A percentile compares a stretch with the other conserved stretches of the same genome.
Evolutionary conservation across 1,140 invertebrate genomes (phyloP).

Genomic region (Drosophila dunni): DNA sequence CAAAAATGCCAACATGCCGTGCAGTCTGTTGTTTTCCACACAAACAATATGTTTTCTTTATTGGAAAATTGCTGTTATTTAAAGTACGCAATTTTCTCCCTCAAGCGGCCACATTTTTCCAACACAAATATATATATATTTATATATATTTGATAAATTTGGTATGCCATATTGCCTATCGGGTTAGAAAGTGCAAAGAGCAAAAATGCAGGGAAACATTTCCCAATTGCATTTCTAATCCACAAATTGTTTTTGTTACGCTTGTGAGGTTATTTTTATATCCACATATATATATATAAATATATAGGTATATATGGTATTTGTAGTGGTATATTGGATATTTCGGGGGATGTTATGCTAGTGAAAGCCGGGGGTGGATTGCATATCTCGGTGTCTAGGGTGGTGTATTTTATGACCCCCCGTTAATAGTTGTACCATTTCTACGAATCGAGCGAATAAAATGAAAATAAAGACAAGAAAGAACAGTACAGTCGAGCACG

Average conservation of each 20-base stretch:
- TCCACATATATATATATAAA: conserved; percentile 12
- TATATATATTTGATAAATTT: not conserved
- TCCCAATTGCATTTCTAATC: conserved; percentile 44
- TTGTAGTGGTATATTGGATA: not conserved
- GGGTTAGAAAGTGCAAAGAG: conserved; percentile 20
- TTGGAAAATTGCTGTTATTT: not conserved
- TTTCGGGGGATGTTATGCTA: conserved; percentile 25
- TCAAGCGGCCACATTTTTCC: not conserved
- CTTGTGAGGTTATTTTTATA: conserved; percentile 35
- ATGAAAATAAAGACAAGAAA: too few relatives aligned
- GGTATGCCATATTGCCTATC: not conserved
- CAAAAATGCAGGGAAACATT: conserved; percentile 10
- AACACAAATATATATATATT: not conserved
- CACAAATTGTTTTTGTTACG: conserved; percentile 27
- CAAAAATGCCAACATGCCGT: not conserved
- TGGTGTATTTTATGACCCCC: conserved; percentile 34
- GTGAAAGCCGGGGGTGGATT: conserved; percentile 19
- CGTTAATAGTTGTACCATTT: conserved; percentile 25
- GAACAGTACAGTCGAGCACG: too few relatives aligned
- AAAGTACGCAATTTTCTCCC: conserved; percentile 1
- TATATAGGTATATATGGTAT: not conserved
- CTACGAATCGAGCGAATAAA: conserved; percentile 18
- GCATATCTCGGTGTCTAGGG: not conserved
- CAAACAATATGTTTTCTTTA: not conserved
- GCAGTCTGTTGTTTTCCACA: not conserved